Base-by-base conservation (phyloP, 2,888 invertebrate species). In the Drosophila borealis region DNA sequence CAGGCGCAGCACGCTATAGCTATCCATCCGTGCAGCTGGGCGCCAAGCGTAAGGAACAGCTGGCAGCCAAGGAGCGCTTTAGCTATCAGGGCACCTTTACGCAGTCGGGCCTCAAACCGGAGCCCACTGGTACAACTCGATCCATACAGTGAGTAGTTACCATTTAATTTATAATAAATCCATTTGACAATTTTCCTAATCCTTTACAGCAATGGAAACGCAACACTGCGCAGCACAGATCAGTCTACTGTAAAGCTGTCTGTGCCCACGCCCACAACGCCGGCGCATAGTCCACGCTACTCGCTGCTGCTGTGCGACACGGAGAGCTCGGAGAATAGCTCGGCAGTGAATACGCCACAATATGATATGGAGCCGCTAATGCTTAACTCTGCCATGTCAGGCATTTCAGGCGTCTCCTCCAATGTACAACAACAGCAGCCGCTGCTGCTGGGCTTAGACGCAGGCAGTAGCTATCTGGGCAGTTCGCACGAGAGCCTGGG, bases 271-370 rank as follows among this genome's bases (percentile, higher is more conserved):
- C 92, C 93, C 33, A 92, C 92, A 17, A 92, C 92, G 34, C 92
- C 92, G 0, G 75, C 89, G 13, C 90, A 91, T 69, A 92, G 92
- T 77, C 93, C 93, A n/a, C 90, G 92, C 2, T 93, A 93, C 70
- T 92, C 93, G n/a, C 67, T 93, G 70, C 78, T 93, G 49, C 80
- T 92, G 25, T 92, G 92, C 51, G 93, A 93, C 41, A 93, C 92
- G 21, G 83, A 84, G 34, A 92, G 92, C 66, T 93, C 93, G 1
- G 92, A 92, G 63, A 92, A 92, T 56, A 92, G 92, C 71, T 92
- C 92, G 37, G 90, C 92, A 2, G 90, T 92, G 3, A 92, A 91
- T 76, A 93, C 92, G 3, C 93, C 93, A 4, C 90, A 92, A 42
- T 92, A 92, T 70, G 92, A 93, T 67, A 84, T 92, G 82, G 92